phyloP scores from a whole-genome alignment of 2,113 vertebrate genomes.

The Oxyruncus cristatus region DNA sequence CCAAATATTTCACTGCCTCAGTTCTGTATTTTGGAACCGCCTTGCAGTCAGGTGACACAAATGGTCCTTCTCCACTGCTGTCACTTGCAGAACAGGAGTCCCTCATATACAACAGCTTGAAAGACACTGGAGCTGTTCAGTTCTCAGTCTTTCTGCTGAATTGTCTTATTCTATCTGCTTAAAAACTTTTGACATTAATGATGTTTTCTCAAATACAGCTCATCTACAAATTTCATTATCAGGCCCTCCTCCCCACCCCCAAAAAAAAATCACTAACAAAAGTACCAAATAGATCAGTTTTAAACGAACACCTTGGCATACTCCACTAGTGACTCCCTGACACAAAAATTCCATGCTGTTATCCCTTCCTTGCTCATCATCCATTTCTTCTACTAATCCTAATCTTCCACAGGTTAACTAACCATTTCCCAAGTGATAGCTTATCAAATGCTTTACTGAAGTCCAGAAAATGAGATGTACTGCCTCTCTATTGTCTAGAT shows the following conservation, averaged over 20 bases:
- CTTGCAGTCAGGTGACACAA: neutral
- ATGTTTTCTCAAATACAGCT: neutral
- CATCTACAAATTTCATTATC: neutral
- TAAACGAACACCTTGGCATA: neutral
- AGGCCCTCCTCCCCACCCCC: neutral
- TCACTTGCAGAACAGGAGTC: neutral
- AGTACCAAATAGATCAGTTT: neutral
- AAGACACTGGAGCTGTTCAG: neutral
- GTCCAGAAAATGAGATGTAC: slow-evolving; percentile 9
- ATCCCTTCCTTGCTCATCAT: neutral
- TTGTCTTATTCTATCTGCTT: neutral
- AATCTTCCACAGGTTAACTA: neutral
- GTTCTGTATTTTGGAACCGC: neutral
- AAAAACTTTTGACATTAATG: neutral
- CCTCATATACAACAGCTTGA: neutral
- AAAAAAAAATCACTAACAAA: neutral
- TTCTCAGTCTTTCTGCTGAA: neutral
- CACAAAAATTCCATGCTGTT: neutral
- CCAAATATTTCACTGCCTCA: neutral
- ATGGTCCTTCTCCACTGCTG: rapidly evolving
- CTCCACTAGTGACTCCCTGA: neutral
- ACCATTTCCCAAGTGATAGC: neutral
- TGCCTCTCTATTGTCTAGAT: neutral
- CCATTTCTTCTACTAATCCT: neutral
- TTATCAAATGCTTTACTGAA: neutral